Base-by-base conservation (phyloP, 2,888 invertebrate species). In the Ametastegia equiseti region DNA sequence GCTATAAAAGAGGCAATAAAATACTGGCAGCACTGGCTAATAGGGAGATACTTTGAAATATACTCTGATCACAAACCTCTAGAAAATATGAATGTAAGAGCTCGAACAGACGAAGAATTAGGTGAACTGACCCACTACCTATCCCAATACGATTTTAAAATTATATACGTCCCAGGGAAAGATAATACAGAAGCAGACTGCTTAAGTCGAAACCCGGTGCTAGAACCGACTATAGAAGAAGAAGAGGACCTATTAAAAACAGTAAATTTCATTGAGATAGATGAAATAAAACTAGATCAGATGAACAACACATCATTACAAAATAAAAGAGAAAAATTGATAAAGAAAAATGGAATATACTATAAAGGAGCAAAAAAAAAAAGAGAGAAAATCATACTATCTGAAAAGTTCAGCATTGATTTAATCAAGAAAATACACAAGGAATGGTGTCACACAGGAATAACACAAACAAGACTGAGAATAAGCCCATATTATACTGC, bases 11-110 rank as follows among this genome's bases (percentile, higher is more conserved):
- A 86, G 81, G 83, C 84, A 36, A 47, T 86, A 69, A 83, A 82
- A 67, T 86, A 84, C 67, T 86, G 86, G 84, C 84, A 85, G 81
- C 80, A 86, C 67, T 86, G 84, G 83, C 42, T 86, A 27, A 83
- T 87, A 27, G 85, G 85, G 47, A 84, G 79, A 84, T 42, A 80
- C 75, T 85, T 86, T 81, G 81, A 67, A 11, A 84, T 86, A 23
- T 83, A 82, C 73, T 83, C 84, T 15, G 86, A 85, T 33, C 86
- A 87, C 79, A 86, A 86, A 81, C 85, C 86, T 23, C 73, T 81
- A 45, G 81, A 81, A 78, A 81, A 54, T 15, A 81, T 78, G 78
- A 81, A 81, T 54, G 65, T 81, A 73, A 39, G 36, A 78, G 73
- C 83, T 27, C 77, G 83, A 45, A 65, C 84, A n/a, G 84, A 85